Evolutionary conservation across 2,113 vertebrate genomes (phyloP).

Genomic region (Telmatochromis brachygnathus): DNA sequence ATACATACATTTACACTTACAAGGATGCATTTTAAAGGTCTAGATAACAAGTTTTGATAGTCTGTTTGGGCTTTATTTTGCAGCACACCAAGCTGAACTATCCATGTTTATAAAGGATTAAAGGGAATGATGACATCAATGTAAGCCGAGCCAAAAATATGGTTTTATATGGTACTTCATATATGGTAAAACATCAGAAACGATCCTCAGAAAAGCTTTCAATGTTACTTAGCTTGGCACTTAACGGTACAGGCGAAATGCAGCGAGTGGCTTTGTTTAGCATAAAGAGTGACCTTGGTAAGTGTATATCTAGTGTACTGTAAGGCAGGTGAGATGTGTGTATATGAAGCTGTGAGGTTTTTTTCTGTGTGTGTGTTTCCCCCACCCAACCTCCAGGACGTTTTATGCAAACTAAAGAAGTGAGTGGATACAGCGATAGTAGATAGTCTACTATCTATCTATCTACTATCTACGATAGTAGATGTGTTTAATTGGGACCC

Average conservation of each 20-base stretch:
- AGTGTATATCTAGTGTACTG: background rate
- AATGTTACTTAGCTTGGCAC: background rate
- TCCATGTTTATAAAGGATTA: background rate
- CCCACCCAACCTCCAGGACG: background rate
- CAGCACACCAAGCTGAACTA: background rate
- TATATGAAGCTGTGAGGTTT: background rate
- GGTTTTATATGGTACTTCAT: background rate
- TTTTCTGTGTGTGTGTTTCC: background rate
- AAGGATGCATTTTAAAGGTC: background rate
- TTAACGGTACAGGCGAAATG: background rate
- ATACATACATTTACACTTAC: background rate
- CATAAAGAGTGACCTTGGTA: background rate
- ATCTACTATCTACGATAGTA: too few relatives aligned
- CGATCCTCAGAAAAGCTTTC: background rate
- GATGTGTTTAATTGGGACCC: too few relatives aligned
- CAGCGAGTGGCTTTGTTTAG: background rate
- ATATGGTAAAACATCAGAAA: background rate
- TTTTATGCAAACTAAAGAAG: background rate
- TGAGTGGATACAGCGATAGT: background rate
- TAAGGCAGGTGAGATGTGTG: background rate
- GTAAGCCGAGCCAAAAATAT: background rate
- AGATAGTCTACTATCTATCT: too few relatives aligned
- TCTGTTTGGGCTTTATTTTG: background rate
- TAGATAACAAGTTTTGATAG: background rate
- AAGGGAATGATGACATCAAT: background rate